Evolutionary conservation across 2,888 invertebrate species (phyloP).

Genomic region (Crocallis elinguaria): DNA sequence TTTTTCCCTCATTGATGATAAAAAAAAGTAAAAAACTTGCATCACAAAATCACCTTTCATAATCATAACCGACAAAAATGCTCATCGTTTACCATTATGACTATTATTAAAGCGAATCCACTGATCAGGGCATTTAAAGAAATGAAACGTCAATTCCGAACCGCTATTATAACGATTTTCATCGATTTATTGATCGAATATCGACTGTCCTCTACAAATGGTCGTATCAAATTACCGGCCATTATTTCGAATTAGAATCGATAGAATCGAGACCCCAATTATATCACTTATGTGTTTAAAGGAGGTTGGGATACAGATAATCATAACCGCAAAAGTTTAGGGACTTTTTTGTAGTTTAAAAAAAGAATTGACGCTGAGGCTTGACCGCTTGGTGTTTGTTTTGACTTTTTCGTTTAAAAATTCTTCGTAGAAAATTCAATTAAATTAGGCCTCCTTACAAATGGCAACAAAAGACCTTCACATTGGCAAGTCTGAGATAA

Average conservation of each 20-base stretch:
- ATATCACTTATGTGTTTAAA: conserved; percentile 85
- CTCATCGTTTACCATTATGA: conserved; percentile 76
- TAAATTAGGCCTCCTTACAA: conserved; percentile 18
- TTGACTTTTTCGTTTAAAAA: conserved; percentile 40
- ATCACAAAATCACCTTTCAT: conserved; percentile 36
- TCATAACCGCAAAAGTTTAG: conserved; percentile 70
- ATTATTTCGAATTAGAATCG: conserved; percentile 84
- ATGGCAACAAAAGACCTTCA: conserved; percentile 29
- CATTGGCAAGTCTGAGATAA: conserved; percentile 59
- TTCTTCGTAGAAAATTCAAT: conserved; percentile 14
- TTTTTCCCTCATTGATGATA: conserved; percentile 32
- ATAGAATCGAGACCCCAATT: conserved; percentile 82
- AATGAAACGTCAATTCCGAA: conserved; percentile 80
- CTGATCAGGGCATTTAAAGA: conserved; percentile 83
- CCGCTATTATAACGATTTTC: conserved; percentile 81
- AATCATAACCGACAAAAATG: conserved; percentile 52
- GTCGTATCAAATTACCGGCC: conserved; percentile 80
- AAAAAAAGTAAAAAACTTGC: conserved; percentile 43
- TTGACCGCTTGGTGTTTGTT: conserved; percentile 48
- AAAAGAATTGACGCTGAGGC: conserved; percentile 39
- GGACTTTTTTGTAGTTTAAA: conserved; percentile 46
- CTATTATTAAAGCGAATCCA: conserved; percentile 79
- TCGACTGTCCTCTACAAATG: conserved; percentile 84
- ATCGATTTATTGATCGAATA: conserved; percentile 84
- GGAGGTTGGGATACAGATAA: conserved; percentile 73